A percentile compares a stretch with the other conserved stretches of the same genome.
Conservation (phyloP, 2,888 invertebrate genomes). For the Argynnis bischoffii region DNA sequence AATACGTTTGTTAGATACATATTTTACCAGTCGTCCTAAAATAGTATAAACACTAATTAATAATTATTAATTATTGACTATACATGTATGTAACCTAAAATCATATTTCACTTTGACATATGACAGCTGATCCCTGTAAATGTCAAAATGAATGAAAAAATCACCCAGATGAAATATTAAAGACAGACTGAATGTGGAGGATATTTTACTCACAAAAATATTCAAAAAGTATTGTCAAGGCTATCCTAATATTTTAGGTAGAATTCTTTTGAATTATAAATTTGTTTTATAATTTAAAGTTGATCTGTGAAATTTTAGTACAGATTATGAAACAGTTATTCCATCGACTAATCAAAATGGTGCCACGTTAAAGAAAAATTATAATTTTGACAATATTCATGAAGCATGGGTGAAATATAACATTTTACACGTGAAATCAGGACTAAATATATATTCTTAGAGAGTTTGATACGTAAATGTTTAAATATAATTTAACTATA, state of each 20-base stretch:
- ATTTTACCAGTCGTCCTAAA: conserved; percentile 22
- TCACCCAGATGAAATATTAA: neutral
- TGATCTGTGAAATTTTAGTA: neutral
- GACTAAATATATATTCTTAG: neutral
- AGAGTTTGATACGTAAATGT: conserved; percentile 10
- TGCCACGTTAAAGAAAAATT: conserved; percentile 37
- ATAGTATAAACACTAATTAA: neutral
- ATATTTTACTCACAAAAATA: too few relatives aligned
- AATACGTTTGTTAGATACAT: conserved; percentile 88
- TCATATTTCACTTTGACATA: neutral
- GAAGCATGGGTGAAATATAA: conserved; percentile 22
- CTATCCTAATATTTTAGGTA: too few relatives aligned
- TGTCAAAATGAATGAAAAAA: conserved; percentile 3
- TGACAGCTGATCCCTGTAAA: neutral
- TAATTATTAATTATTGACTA: neutral
- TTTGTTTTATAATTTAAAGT: neutral
- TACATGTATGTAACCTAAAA: conserved; percentile 1
- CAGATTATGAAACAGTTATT: conserved; percentile 3
- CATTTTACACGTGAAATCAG: conserved; percentile 4
- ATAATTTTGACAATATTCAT: conserved; percentile 33
- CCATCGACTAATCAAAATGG: conserved; percentile 25
- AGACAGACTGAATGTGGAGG: too few relatives aligned
- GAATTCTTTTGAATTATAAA: too few relatives aligned
- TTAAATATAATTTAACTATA: conserved; percentile 8
- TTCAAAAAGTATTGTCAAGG: too few relatives aligned